Evolutionary conservation across 2,797 vertebrate genomes (phyloP).

Genomic region (Pseudochromis fuscus): DNA sequence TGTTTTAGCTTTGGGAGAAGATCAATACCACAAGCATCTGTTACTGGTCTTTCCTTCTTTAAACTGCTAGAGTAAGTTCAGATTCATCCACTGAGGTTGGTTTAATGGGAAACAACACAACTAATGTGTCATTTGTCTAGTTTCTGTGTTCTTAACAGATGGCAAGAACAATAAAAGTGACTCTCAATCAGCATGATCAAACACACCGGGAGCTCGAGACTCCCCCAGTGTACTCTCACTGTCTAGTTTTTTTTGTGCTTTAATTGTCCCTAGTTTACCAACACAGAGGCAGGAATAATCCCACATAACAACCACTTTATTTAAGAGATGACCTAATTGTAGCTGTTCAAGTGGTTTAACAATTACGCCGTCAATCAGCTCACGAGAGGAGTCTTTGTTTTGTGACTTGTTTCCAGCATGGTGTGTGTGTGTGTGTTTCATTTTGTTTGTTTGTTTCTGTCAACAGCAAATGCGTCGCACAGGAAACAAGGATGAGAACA

Average conservation of each 20-base stretch:
- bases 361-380: constrained; percentile 43
- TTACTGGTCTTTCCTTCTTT: no score
- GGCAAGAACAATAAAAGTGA: neutral
- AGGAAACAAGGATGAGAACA: constrained; percentile 96
- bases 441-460: constrained; percentile 53
- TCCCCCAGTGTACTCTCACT: neutral
- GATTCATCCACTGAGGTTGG: no score
- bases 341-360: constrained; percentile 41
- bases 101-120: no score
- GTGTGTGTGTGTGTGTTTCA: constrained; percentile 6
- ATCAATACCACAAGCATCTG: no score
- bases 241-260: constrained; percentile 37
- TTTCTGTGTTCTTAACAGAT: neutral
- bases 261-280: constrained; percentile 48
- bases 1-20: no score
- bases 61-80: no score
- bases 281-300: constrained; percentile 53
- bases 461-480: constrained; percentile 96
- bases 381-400: constrained; percentile 28
- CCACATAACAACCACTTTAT: constrained; percentile 28
- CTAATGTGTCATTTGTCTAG: neutral
- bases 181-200: neutral
- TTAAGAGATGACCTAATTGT: constrained; percentile 66
- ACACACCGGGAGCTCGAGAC: neutral
- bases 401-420: constrained; percentile 11